Base-by-base conservation (phyloP, 2,113 vertebrate genomes). In the Rattus rattus region DNA sequence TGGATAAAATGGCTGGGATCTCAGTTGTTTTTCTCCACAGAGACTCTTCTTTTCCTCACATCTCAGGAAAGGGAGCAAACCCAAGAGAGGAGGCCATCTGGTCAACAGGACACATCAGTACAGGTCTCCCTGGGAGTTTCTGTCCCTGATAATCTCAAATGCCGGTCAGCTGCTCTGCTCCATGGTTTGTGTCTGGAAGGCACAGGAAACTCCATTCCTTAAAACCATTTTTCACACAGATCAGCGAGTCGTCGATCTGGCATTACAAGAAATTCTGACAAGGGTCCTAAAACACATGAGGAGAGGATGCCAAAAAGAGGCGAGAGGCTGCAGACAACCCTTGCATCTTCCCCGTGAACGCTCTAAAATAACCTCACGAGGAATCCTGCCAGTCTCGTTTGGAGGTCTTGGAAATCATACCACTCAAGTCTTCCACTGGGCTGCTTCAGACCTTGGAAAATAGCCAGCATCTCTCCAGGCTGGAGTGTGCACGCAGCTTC, bases 391-490 rank as follows among this genome's bases (percentile, higher is more conserved):
- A 93, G 90, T 83, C 85, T 96, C 80, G 61, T 96, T 96, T 79
- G 75, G 91, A 96, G 92, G 77, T 94, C 96, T 96, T 33, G 79
- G 92, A 93, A 96, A 95, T 90, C 91, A 94, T 28, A 52, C 96
- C 85, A 59, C 73, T 93, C 24, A 0, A 73, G 84, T 80, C 94
- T 95, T 97, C 92, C 88, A 79, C 28, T 69, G 90, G 89, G 86
- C 92, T 0, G 56, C 94, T 96, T 90, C 11, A 0, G 87, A 94
- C 92, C 77, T 96, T 97, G 95, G 97, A 87, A 94, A 96, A 93
- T 54, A 91, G 95, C 97, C 97, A 98, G 86, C 70, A 87, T 88
- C 73, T 96, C 87, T 96, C 89, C 61, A 93, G 96, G 83, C 94
- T 94, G n/a, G 73, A 94, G 95, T 73, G 33, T 77, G 91, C 73